Evolutionary conservation across 2,888 invertebrate species (phyloP), one percentile per base, ranked within the genome.

Genomic region (Oligia latruncula): DNA sequence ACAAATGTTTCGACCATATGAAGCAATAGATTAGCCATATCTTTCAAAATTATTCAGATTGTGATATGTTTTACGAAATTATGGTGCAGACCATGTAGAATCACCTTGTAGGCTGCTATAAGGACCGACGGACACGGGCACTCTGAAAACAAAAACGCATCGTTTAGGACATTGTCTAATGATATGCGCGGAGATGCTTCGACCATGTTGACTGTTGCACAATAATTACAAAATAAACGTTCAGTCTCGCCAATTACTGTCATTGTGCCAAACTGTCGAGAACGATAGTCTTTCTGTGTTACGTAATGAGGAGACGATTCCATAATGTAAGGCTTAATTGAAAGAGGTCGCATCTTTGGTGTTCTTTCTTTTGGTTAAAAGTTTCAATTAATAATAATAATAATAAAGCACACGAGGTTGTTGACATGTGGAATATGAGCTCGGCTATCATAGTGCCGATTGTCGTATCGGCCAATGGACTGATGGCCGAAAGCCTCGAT

Each of bases 171-270:
- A 70, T 74, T 76, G 64, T 77, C 77, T 81, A 60, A 79, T 35
- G 9, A 52, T 65, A 82, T 40, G 20, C 60, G 60, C 52, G 35
- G 17, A 67, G 73, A 73, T 29, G 8, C 60, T 67, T 64, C 52
- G 46, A 67, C 4, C 15, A 52, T 49, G 23, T 58, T 23, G 23
- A 0, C 58, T 58, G 58, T 85, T 72, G 49, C 82, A 52, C 68
- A 82, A 85, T 74, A 65, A 76, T 74, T 79, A 82, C 76, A 72
- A 74, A 66, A 79, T 77, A 72, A 78, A 60, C 70, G 71, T 15
- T 67, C 40, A 4, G 82, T 80, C 73, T 66, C 73, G 67, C 64
- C 72, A 77, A 85, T 79, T 70, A 85, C 71, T 62, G 73, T 23
- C 77, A 82, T 70, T 74, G 77, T 82, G 74, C 55, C 77, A 40